Evolutionary conservation across 2,113 vertebrate species (phyloP).

Genomic region (Mastomys natalensis): DNA sequence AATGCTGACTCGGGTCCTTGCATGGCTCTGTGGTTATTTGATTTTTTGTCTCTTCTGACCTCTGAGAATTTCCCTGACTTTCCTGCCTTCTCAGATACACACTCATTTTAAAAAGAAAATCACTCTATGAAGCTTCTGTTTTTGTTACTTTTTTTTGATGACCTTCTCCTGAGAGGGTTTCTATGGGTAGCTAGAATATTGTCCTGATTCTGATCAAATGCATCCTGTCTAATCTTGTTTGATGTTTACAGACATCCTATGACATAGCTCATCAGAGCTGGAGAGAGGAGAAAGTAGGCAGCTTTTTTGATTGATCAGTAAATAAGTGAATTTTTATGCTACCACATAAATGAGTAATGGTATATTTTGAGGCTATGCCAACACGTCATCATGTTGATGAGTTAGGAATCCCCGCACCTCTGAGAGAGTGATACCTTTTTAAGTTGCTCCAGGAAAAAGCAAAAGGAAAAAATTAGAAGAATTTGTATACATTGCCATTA

Average conservation of each 20-base stretch:
- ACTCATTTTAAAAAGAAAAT: neutral
- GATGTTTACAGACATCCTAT: neutral
- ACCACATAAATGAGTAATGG: neutral
- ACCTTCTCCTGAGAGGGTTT: neutral
- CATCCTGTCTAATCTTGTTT: neutral
- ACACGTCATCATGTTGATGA: neutral
- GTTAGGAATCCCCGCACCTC: neutral
- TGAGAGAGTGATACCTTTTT: neutral
- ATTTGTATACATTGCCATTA: neutral
- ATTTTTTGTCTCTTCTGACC: neutral
- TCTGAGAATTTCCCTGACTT: conserved; percentile 2
- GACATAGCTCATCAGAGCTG: neutral
- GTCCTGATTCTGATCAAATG: neutral
- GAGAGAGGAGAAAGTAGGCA: neutral
- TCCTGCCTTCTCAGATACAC: neutral
- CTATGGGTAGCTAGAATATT: neutral
- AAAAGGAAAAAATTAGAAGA: neutral
- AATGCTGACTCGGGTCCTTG: neutral
- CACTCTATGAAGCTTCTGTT: neutral
- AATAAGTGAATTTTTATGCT: neutral
- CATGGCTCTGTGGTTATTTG: neutral
- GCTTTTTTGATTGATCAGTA: neutral
- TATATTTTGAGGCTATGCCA: neutral
- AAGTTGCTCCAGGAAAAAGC: neutral
- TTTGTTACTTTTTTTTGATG: neutral